Base-by-base conservation (phyloP, 2,888 invertebrate species). In the Bugulina stolonifera region DNA sequence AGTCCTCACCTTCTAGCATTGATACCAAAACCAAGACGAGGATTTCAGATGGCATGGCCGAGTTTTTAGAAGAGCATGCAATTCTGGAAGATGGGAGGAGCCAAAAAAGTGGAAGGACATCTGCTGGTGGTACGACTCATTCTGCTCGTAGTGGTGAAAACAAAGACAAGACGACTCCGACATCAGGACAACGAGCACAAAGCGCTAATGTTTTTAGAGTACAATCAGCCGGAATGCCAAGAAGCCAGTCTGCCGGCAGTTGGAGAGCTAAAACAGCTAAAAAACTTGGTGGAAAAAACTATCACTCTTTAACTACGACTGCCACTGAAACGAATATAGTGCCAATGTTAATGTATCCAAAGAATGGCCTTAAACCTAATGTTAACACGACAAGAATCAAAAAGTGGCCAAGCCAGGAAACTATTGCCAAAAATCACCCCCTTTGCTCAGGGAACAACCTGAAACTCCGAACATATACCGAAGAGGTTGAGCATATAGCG, bases 311-410 rank as follows among this genome's bases (percentile, higher is more conserved):
- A n/a, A 74, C 78, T 10, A 77, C 79, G 0, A 76, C 81, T 18
- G 76, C 77, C 54, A 71, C 75, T 29, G 79, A 78, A 69, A 73
- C 76, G 27, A 78, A 74, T 72, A 73, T 77, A 70, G 81, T 81
- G 22, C 82, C 82, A 0, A 82, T 82, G 81, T 75, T 81, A 69
- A 82, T 82, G 80, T 82, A 81, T 72, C 77, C 82, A 1, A 70
- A 70, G 43, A 52, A 54, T 27, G 70, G 54, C 3, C 43, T 70
- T 3, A 70, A 70, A 54, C 32, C 64, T 29, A 64, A 22, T 14
- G 23, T 25, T n/a, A 25, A 57, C 57, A 57, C n/a, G n/a, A 32
- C 14, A 14, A 27, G 32, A 3, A 5, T 32, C 14, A 64, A 64
- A 27, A 64, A 64, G 32, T 64, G 64, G 64, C 14, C 32, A 18